A percentile compares a stretch with the other conserved stretches of the same genome.
These are phyloP conservation scores for Cyclina sinensis DNA, from an alignment of 1,140 invertebrate genomes.

Conservation along the genomic window DNA sequence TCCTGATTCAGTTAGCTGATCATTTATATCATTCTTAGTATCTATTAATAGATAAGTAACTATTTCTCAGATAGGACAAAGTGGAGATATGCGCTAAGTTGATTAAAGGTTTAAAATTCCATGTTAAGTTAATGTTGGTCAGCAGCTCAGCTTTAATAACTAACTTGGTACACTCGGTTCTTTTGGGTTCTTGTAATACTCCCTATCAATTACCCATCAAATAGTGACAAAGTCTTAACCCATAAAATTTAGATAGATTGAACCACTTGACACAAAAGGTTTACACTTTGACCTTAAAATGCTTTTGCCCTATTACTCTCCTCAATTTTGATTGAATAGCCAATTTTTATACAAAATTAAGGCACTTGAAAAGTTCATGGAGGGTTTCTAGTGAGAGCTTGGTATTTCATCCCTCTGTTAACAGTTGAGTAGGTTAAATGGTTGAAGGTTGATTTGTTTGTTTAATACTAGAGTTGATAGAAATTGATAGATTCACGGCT, in stretches of 20 bases:
- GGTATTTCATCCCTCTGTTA: not conserved
- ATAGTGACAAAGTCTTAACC: conserved; percentile 7
- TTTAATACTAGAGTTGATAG: conserved; percentile 37
- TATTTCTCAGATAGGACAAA: too few relatives aligned
- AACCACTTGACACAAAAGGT: conserved; percentile 26
- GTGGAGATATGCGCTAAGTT: too few relatives aligned
- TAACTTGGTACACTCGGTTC: too few relatives aligned
- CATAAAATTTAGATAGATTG: not conserved
- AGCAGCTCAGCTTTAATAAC: too few relatives aligned
- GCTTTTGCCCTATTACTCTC: not conserved
- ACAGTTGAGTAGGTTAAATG: conserved; percentile 7
- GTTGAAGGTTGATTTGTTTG: not conserved
- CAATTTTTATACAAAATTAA: conserved; percentile 11
- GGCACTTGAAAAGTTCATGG: conserved; percentile 41
- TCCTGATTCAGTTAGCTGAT: too few relatives aligned
- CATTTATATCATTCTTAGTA: too few relatives aligned
- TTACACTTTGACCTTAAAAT: conserved; percentile 41
- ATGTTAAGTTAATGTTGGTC: too few relatives aligned
- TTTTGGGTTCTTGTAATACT: too few relatives aligned
- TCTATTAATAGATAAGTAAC: too few relatives aligned
- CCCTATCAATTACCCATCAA: not conserved
- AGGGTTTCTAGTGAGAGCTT: conserved; percentile 31
- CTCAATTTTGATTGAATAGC: not conserved
- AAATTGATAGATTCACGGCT: not conserved
- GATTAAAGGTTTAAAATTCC: too few relatives aligned